Evolutionary conservation across 1,140 invertebrate genomes (phyloP), one percentile per base, ranked within the genome.

Genomic region (Thrips palmi): DNA sequence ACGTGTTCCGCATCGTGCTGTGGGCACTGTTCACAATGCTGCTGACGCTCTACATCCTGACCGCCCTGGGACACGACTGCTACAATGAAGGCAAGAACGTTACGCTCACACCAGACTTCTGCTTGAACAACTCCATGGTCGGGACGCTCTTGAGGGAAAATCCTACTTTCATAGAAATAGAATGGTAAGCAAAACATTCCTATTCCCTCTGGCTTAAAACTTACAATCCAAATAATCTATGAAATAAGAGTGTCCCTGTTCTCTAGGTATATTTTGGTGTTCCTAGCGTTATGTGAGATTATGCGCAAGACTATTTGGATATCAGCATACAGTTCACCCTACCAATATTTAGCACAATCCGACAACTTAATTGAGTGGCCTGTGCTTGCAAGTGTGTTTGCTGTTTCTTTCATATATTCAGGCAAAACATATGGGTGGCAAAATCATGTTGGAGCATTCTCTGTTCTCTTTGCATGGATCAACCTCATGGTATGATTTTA

Each of bases 311-410:
- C 82, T 0, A 74, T 80, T 40, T 77, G 76, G 1, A 71, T 82
- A 11, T 69, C 74, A 7, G 79, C 74, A 2, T 82, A 82, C 49
- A 70, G 71, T 0, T 77, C 76, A 0, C 64, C 80, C 6, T 68
- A 63, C 45, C 76, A 81, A 47, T 87, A 86, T 55, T 66, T 85
- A 40, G 73, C 70, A 20, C 79, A 84, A 46, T 70, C 74, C 15
- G 80, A 84, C 43, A 87, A 87, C 51, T 70, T 82, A 31, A 74
- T 85, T 31, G 80, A 85, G 49, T 84, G 80, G 78, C 79, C 77
- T 43, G 76, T 85, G 18, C 77, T 85, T 22, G 58, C 75, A 4
- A 80, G 77, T 54, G 78, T 84, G 3, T 81, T 84, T 51, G 63
- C 77, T 6, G 80, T 81, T 30, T 82, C 77, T 0, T 79, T 76